phyloP scores from a whole-genome alignment of 2,888 invertebrate species.

The Watsonalla binaria region DNA sequence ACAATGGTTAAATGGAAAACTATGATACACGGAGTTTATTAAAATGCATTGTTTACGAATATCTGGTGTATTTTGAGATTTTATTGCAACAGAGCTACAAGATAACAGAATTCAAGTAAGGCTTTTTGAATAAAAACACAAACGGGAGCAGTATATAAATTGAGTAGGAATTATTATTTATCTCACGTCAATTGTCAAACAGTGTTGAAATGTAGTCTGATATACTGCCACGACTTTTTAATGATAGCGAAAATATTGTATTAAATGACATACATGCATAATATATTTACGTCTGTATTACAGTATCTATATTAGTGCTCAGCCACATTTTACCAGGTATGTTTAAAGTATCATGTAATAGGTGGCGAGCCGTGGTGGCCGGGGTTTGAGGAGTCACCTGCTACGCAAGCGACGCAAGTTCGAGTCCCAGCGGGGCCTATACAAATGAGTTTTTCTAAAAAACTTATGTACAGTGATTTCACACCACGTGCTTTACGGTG shows the following conservation, averaged over 20 bases:
- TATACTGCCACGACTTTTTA: background rate
- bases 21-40: slow-evolving; percentile 1
- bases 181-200: background rate
- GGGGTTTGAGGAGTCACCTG: too few relatives aligned
- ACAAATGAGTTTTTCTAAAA: too few relatives aligned
- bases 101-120: background rate
- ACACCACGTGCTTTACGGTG: too few relatives aligned
- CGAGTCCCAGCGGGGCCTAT: too few relatives aligned
- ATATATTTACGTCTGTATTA: too few relatives aligned
- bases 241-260: background rate
- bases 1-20: slow-evolving; percentile 2
- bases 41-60: background rate
- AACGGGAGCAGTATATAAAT: background rate
- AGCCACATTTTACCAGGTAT: too few relatives aligned
- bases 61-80: slow-evolving; percentile 15
- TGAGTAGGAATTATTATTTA: background rate
- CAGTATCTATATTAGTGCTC: too few relatives aligned
- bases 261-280: too few relatives aligned
- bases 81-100: slow-evolving; percentile 11
- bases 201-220: background rate
- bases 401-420: too few relatives aligned
- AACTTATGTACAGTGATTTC: too few relatives aligned
- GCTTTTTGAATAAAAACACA: background rate
- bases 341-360: too few relatives aligned
- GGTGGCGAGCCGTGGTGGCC: too few relatives aligned